These are phyloP conservation scores for Episyrphus balteatus DNA, from an alignment of 1,140 invertebrate genomes.

Conservation along the genomic window DNA sequence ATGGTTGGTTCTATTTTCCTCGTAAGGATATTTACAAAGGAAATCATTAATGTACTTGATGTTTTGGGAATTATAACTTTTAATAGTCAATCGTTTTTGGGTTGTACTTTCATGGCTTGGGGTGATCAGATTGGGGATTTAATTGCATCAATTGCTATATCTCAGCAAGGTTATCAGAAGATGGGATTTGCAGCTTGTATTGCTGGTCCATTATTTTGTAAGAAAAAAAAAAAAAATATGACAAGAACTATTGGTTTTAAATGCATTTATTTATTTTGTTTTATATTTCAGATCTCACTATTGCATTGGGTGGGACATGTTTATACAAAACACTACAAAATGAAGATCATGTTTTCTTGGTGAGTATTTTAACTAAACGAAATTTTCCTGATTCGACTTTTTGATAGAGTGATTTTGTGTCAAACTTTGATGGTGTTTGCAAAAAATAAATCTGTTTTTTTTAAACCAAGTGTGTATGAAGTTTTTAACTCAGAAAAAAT, in stretches of 20 bases:
- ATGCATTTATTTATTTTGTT: not conserved
- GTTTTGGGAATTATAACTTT: conserved; percentile 6
- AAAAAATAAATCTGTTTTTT: no score
- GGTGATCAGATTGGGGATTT: conserved; percentile 11
- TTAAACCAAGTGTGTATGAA: no score
- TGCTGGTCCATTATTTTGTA: conserved; percentile 13
- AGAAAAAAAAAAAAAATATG: not conserved
- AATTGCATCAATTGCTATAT: conserved; percentile 6
- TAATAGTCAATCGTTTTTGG: conserved; percentile 9
- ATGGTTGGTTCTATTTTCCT: conserved; percentile 6
- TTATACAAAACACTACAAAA: conserved; percentile 1
- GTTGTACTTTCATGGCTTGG: conserved; percentile 9
- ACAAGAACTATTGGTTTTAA: not conserved
- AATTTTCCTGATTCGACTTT: no score
- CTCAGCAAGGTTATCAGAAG: conserved; percentile 9
- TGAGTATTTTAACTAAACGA: no score
- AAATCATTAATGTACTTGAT: conserved; percentile 7
- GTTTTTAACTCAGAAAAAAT: no score
- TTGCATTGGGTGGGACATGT: conserved; percentile 1
- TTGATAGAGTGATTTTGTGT: no score
- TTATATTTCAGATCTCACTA: conserved; percentile 2
- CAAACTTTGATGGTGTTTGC: no score
- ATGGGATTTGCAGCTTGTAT: conserved; percentile 14
- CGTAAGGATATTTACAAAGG: conserved; percentile 6
- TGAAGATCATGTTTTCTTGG: not conserved